Conservation (phyloP, 2,888 invertebrate genomes). For the Coelinius sp. region DNA sequence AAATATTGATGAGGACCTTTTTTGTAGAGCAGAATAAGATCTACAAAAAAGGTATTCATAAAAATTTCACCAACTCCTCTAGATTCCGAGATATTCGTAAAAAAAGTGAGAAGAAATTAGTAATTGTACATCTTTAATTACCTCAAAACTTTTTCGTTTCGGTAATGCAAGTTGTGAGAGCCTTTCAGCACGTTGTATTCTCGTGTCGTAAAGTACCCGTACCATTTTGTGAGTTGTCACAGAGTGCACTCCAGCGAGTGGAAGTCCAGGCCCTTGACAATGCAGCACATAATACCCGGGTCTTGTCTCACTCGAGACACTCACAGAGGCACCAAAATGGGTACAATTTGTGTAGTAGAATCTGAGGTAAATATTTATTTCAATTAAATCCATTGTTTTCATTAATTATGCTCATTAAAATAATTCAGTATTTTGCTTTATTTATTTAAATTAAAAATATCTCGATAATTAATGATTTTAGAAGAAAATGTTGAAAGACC, state of each 20-base stretch:
- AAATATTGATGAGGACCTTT: too few species aligned
- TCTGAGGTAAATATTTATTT: slow-evolving; percentile 41
- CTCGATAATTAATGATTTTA: too few species aligned
- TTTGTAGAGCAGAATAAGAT: too few species aligned
- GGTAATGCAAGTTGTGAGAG: slow-evolving; percentile 87
- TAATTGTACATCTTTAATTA: slow-evolving; percentile 43
- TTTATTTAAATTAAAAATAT: too few species aligned
- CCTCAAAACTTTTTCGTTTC: slow-evolving; percentile 85
- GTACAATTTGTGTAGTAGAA: slow-evolving; percentile 87
- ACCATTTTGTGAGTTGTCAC: slow-evolving; percentile 83
- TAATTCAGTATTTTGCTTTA: too few species aligned
- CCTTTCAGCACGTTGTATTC: slow-evolving; percentile 75
- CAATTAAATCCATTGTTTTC: too few species aligned
- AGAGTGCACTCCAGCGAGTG: slow-evolving; percentile 85
- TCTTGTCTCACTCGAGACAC: slow-evolving; percentile 55
- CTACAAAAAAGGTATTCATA: too few species aligned
- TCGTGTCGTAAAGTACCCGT: slow-evolving; percentile 84
- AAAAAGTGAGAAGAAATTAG: neutral
- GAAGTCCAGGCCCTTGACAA: slow-evolving; percentile 93
- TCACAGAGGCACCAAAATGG: slow-evolving; percentile 85
- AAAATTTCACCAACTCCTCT: too few species aligned
- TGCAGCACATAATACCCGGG: slow-evolving; percentile 81
- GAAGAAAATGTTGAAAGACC: too few species aligned
- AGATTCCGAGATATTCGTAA: too few species aligned
- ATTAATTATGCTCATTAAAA: too few species aligned